phyloP scores from a whole-genome alignment of 2,888 invertebrate species.

The Watsonalla binaria region DNA sequence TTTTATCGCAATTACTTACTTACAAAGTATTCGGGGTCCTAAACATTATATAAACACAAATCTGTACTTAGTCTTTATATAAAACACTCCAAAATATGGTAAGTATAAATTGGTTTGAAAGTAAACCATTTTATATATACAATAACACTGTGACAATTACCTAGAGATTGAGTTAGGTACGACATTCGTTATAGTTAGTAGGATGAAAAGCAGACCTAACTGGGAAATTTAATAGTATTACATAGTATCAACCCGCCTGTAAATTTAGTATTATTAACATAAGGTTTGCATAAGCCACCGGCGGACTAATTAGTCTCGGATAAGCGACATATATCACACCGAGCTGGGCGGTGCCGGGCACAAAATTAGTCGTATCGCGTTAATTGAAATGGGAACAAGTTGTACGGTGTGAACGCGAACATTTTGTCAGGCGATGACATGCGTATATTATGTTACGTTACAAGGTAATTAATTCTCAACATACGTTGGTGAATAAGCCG shows the following conservation, averaged over 20 bases:
- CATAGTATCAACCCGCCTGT: neutral
- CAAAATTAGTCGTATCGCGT: constrained; percentile 11
- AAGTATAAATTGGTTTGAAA: no score
- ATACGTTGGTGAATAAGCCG: constrained; percentile 21
- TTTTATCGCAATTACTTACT: no score
- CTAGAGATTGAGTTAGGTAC: no score
- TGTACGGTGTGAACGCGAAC: constrained; percentile 15
- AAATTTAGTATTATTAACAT: constrained; percentile 22
- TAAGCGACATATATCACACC: constrained; percentile 30
- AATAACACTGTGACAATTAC: no score
- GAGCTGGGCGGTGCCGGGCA: constrained; percentile 14
- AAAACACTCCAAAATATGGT: no score
- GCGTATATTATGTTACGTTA: constrained; percentile 21
- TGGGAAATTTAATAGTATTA: neutral
- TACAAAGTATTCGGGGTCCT: no score
- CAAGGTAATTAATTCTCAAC: constrained; percentile 24
- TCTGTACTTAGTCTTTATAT: no score
- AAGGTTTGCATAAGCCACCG: constrained; percentile 23
- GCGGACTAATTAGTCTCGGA: constrained; percentile 30
- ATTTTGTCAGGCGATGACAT: constrained; percentile 28
- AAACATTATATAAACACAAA: no score
- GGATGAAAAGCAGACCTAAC: neutral
- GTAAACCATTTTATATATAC: no score
- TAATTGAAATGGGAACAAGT: constrained; percentile 23
- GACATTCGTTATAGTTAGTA: neutral